Evolutionary conservation across 2,797 vertebrate species (phyloP).

Genomic region (Gymnocypris eckloni): DNA sequence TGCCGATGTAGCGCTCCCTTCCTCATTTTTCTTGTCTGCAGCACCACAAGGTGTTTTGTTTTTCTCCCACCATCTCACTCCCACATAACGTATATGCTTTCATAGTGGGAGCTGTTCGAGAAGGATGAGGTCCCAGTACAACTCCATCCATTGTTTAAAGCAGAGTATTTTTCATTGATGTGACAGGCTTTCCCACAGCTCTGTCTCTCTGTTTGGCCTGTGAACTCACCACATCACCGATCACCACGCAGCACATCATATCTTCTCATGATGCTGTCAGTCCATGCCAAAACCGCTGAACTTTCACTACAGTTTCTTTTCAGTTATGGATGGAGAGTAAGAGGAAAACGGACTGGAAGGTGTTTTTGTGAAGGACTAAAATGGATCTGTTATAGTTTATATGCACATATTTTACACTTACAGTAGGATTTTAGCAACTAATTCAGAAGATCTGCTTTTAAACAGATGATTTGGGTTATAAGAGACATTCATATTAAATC

Average conservation of each 20-base stretch:
- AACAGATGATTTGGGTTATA: not conserved
- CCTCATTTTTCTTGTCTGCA: slow-evolving; percentile 58
- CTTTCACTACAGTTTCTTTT: slow-evolving; percentile 22
- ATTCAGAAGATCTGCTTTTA: not conserved
- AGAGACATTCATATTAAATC: not conserved
- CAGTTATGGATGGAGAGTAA: not conserved
- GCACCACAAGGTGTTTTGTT: slow-evolving; percentile 59
- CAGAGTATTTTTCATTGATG: slow-evolving; percentile 43
- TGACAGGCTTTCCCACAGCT: slow-evolving; percentile 38
- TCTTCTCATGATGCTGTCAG: slow-evolving; percentile 24
- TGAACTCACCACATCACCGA: slow-evolving; percentile 41
- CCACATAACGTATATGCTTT: slow-evolving; percentile 45
- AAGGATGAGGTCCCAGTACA: slow-evolving; percentile 43
- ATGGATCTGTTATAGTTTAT: not conserved
- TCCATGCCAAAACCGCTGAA: not conserved
- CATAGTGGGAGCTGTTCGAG: slow-evolving; percentile 42
- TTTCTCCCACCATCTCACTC: slow-evolving; percentile 41
- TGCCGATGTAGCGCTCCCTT: slow-evolving; percentile 47
- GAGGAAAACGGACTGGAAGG: not conserved
- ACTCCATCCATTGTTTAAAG: slow-evolving; percentile 51
- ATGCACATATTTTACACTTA: not conserved
- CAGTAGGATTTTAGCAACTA: not conserved
- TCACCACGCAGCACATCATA: slow-evolving; percentile 9
- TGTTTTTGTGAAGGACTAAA: not conserved
- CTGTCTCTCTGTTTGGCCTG: slow-evolving; percentile 44